A percentile compares a stretch with the other conserved stretches of the same genome.
Evolutionary conservation across 2,888 invertebrate species (phyloP).

Genomic region (Archaeoteleia sp.): DNA sequence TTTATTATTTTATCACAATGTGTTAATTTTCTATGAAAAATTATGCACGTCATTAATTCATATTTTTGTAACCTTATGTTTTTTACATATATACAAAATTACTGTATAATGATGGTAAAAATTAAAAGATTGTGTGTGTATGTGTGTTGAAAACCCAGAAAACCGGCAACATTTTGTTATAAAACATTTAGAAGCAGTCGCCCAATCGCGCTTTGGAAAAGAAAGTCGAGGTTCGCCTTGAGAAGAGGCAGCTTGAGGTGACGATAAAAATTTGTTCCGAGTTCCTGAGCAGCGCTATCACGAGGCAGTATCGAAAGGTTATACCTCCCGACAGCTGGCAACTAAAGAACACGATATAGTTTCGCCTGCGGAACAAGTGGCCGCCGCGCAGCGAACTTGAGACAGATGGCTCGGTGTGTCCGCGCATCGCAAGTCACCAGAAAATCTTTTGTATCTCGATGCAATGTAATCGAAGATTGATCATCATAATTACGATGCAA

Average conservation of each 20-base stretch:
- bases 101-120: too few relatives aligned
- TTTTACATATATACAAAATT: too few relatives aligned
- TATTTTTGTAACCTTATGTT: too few relatives aligned
- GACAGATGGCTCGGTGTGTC: conserved; percentile 51
- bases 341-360: conserved; percentile 54
- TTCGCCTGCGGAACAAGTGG: conserved; percentile 54
- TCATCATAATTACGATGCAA: conserved; percentile 40
- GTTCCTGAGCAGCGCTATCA: conserved; percentile 44
- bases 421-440: conserved; percentile 50
- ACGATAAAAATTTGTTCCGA: conserved; percentile 46
- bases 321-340: conserved; percentile 52
- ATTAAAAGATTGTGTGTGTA: too few relatives aligned
- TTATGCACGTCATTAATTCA: too few relatives aligned
- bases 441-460: conserved; percentile 48
- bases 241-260: conserved; percentile 37
- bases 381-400: conserved; percentile 45
- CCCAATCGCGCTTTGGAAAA: background rate
- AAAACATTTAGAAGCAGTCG: conserved; percentile 1
- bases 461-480: conserved; percentile 41
- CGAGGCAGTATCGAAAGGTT: conserved; percentile 51
- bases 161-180: too few relatives aligned
- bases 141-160: too few relatives aligned
- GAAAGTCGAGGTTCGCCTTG: conserved; percentile 16
- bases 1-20: too few relatives aligned
- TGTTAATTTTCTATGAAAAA: too few relatives aligned